Percentiles rank a stretch among this genome's conserved stretches.
These are phyloP conservation scores for Buteo buteo DNA, from an alignment of 2,113 vertebrate species.

Conservation along the genomic window DNA sequence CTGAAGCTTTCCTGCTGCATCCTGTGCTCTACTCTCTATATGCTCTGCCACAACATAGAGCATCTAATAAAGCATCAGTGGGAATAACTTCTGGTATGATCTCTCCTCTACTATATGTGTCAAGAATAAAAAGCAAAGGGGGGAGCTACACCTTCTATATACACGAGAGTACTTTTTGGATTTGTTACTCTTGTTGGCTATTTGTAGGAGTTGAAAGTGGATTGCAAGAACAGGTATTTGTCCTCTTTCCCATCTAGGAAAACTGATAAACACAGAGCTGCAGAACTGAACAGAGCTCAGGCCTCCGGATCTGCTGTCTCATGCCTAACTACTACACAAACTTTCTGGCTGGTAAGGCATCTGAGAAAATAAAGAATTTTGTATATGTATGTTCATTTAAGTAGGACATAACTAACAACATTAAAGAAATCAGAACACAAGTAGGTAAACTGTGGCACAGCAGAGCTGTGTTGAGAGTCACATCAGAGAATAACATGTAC, in stretches of 20 bases:
- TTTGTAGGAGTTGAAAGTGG: background rate
- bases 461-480: background rate
- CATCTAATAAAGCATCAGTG: background rate
- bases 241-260: background rate
- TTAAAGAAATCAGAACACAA: background rate
- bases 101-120: background rate
- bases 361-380: background rate
- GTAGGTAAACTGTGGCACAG: background rate
- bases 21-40: background rate
- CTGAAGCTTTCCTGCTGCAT: background rate
- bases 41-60: background rate
- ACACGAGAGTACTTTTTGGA: background rate
- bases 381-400: background rate
- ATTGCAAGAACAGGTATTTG: background rate
- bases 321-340: background rate
- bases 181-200: background rate
- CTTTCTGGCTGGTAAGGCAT: background rate
- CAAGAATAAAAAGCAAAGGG: background rate
- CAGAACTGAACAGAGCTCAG: background rate
- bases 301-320: background rate
- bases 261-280: background rate
- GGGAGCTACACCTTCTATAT: background rate
- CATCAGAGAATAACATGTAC: background rate
- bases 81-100: background rate
- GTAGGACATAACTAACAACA: background rate